A percentile compares a stretch with the other conserved stretches of the same genome.
Evolutionary conservation across 2,888 invertebrate species (phyloP).

Genomic region (Drosophila emarginata): DNA sequence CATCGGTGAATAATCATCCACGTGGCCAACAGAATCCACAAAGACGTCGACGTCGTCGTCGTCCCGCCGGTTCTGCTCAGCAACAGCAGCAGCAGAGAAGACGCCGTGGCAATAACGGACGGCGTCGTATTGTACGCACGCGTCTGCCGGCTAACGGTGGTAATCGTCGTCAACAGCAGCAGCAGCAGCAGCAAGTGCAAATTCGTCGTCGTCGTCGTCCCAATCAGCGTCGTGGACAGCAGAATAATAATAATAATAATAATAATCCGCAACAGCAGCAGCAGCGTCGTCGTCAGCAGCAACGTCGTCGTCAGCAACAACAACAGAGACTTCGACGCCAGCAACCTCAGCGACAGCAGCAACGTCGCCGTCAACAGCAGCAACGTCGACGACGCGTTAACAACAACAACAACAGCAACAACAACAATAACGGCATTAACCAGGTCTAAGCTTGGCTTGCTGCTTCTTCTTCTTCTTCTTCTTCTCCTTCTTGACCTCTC

Average conservation of each 20-base stretch:
- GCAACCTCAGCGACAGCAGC: conserved; percentile 16
- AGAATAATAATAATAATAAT: conserved; percentile 29
- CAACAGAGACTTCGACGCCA: conserved; percentile 25
- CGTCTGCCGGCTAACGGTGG: not conserved
- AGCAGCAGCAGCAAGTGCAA: conserved; percentile 21
- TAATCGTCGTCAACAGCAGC: conserved; percentile 30
- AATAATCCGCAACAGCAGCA: conserved; percentile 24
- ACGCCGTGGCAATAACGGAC: conserved; percentile 29
- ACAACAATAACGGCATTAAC: conserved; percentile 5
- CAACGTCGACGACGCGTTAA: conserved; percentile 31
- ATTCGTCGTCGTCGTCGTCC: conserved; percentile 45
- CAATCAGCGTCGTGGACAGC: conserved; percentile 32
- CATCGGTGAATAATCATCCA: conserved; percentile 39
- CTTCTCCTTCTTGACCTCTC: not conserved
- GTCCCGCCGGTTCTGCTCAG: conserved; percentile 26
- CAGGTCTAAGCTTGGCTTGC: conserved; percentile 1
- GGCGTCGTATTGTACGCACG: conserved; percentile 21
- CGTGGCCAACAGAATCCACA: conserved; percentile 51
- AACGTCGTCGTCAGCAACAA: conserved; percentile 32
- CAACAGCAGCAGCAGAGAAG: conserved; percentile 37
- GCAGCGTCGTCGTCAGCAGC: conserved; percentile 31
- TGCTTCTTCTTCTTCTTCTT: not conserved
- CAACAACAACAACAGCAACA: conserved; percentile 25
- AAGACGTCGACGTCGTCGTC: conserved; percentile 38
- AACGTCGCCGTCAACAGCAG: conserved; percentile 34